Evolutionary conservation across 2,888 invertebrate genomes (phyloP).

Genomic region (Drosophila buzzatii): DNA sequence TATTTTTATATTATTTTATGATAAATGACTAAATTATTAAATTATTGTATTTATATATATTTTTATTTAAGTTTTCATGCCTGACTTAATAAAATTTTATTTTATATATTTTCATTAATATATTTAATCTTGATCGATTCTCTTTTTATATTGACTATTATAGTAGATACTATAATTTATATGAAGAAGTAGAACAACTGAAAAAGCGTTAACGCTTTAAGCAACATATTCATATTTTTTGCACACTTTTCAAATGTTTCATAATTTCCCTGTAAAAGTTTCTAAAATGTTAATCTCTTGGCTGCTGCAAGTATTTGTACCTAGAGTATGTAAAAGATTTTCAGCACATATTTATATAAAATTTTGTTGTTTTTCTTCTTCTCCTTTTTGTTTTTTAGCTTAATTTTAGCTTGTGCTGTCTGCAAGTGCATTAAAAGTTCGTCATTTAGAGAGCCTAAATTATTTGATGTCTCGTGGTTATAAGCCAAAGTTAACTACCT

Average conservation of each 20-base stretch:
- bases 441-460: slow-evolving; percentile 6
- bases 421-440: slow-evolving; percentile 8
- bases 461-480: slow-evolving; percentile 24
- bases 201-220: too few species aligned
- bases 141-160: too few species aligned
- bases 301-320: neutral
- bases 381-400: neutral
- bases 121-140: too few species aligned
- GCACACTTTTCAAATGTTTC: neutral
- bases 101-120: too few species aligned
- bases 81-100: too few species aligned
- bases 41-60: too few species aligned
- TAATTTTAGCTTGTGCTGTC: neutral
- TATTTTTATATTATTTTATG: too few species aligned
- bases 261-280: slow-evolving; percentile 4
- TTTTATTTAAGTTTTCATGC: too few species aligned
- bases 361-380: neutral
- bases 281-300: neutral
- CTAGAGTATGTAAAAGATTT: neutral
- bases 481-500: slow-evolving; percentile 20
- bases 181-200: too few species aligned
- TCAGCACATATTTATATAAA: neutral
- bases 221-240: slow-evolving; percentile 58
- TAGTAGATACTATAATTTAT: too few species aligned
- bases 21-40: too few species aligned